A percentile compares a stretch with the other conserved stretches of the same genome.
Conservation (phyloP, 2,113 vertebrate genomes). For the Brachyhypopomus occidentalis region DNA sequence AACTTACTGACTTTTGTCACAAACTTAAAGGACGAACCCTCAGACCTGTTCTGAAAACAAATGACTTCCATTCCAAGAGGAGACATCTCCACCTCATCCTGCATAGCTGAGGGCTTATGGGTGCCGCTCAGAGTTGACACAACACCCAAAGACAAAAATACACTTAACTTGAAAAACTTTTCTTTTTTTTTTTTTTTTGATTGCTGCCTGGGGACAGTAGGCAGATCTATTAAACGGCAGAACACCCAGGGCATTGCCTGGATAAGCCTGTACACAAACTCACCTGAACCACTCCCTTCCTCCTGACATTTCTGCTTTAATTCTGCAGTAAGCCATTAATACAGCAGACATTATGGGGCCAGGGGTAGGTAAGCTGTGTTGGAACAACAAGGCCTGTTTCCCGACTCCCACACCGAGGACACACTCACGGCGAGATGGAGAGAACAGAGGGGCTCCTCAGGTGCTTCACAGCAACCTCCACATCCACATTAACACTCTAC, state of each 20-base stretch:
- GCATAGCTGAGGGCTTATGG: background rate
- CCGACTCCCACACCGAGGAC: conserved; percentile 17
- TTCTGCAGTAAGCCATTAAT: conserved; percentile 55
- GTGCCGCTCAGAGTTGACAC: background rate
- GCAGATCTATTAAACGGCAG: conserved; percentile 36
- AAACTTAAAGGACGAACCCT: conserved; percentile 53
- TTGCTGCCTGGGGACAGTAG: conserved; percentile 8
- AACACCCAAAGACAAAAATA: conserved; percentile 18
- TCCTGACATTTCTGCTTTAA: conserved; percentile 53
- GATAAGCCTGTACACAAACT: conserved; percentile 44
- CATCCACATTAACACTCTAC: background rate
- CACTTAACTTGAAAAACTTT: background rate
- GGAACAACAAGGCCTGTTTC: background rate
- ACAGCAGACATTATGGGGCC: conserved; percentile 56
- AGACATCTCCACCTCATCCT: conserved; percentile 35
- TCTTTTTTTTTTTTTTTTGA: conserved; percentile 13
- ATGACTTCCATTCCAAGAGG: conserved; percentile 28
- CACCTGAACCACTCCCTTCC: conserved; percentile 37
- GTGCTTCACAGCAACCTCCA: background rate
- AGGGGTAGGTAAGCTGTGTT: conserved; percentile 20
- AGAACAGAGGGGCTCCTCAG: background rate
- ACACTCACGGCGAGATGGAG: conserved; percentile 3
- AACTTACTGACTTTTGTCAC: conserved; percentile 25
- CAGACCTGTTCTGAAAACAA: conserved; percentile 34
- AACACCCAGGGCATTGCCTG: conserved; percentile 45